These are phyloP conservation scores for Anguilla marmorata DNA, from an alignment of 2,797 vertebrate genomes.

Conservation along the genomic window DNA sequence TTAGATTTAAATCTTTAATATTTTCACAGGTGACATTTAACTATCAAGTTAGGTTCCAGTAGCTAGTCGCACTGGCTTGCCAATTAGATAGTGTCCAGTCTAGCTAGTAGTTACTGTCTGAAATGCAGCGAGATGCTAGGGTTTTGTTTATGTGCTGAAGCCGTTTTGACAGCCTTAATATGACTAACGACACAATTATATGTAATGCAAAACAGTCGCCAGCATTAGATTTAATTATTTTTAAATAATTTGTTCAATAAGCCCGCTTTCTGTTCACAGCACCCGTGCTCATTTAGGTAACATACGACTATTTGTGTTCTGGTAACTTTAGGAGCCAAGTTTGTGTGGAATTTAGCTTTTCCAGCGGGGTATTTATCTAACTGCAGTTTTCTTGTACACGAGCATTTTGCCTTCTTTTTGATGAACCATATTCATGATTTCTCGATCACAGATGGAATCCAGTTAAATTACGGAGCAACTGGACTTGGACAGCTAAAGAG, in stretches of 20 bases:
- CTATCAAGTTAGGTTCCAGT: conserved; percentile 69
- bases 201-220: not conserved
- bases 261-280: not conserved
- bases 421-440: not conserved
- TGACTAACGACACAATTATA: not conserved
- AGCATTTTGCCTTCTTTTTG: not conserved
- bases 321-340: not conserved
- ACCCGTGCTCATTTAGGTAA: not conserved
- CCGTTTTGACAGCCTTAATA: no score
- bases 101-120: conserved; percentile 31
- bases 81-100: conserved; percentile 51
- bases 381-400: not conserved
- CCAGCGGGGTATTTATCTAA: not conserved
- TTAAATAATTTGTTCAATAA: not conserved
- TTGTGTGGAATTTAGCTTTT: not conserved
- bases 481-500: not conserved
- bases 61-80: conserved; percentile 45
- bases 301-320: not conserved
- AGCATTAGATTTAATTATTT: not conserved
- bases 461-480: not conserved
- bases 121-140: not conserved
- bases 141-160: not conserved
- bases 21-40: conserved; percentile 61
- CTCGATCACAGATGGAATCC: not conserved
- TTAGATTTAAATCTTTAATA: not conserved